These are phyloP conservation scores for Megalopta genalis DNA, from an alignment of 1,140 invertebrate species.

Conservation along the genomic window DNA sequence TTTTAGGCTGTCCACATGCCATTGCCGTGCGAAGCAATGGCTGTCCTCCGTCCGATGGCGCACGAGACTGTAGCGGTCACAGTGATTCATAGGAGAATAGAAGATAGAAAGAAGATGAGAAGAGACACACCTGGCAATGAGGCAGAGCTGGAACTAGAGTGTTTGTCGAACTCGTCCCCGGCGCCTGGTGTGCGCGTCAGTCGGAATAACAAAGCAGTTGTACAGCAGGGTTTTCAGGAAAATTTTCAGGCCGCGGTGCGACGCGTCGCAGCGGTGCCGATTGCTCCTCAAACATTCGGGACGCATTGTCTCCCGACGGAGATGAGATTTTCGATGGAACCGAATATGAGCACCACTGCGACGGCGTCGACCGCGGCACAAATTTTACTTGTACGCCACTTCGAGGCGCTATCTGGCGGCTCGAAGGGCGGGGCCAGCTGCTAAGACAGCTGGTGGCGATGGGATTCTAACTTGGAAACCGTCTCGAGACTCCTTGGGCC, in stretches of 20 bases:
- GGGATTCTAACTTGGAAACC: no score
- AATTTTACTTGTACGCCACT: conserved; percentile 47
- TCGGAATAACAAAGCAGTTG: conserved; percentile 79
- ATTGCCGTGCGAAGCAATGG: no score
- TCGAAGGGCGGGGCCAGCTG: conserved; percentile 21
- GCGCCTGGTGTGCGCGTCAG: conserved; percentile 78
- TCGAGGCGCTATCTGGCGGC: neutral
- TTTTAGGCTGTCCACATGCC: no score
- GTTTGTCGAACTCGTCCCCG: conserved; percentile 85
- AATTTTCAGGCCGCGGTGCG: conserved; percentile 35
- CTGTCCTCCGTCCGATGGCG: neutral
- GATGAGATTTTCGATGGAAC: no score
- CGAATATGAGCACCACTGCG: conserved; percentile 18
- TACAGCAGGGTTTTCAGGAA: conserved; percentile 73
- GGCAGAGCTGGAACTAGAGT: conserved; percentile 84
- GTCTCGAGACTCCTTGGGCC: no score
- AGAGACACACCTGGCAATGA: conserved; percentile 84
- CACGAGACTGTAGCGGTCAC: conserved; percentile 35
- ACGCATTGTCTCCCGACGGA: no score
- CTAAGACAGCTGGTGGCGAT: neutral
- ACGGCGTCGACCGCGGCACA: conserved; percentile 34
- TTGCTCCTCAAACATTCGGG: no score
- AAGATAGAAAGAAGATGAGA: conserved; percentile 63
- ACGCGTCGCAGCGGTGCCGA: conserved; percentile 6
- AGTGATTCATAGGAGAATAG: conserved; percentile 62